These are phyloP conservation scores for Gallinago media DNA, from an alignment of 2,113 vertebrate genomes.

Conservation along the genomic window DNA sequence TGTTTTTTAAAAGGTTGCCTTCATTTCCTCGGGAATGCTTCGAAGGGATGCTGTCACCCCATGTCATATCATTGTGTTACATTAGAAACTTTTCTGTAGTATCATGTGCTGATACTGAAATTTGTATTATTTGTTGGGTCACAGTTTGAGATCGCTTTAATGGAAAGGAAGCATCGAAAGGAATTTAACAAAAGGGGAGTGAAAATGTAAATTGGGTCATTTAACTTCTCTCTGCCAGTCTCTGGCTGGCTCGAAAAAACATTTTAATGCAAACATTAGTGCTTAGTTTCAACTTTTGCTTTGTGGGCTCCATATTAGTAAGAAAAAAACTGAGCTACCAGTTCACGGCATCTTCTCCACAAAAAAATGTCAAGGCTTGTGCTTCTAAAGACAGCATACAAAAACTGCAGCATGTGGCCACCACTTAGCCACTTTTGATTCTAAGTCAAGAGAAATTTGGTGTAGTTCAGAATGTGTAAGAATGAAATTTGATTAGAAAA, in stretches of 20 bases:
- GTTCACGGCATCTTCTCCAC: background rate
- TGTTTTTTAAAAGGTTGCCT: background rate
- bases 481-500: background rate
- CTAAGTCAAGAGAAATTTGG: background rate
- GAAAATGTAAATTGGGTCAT: background rate
- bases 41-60: background rate
- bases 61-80: rapidly evolving
- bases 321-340: background rate
- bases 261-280: background rate
- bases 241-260: background rate
- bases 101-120: background rate
- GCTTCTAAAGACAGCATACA: background rate
- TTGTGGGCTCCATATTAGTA: background rate
- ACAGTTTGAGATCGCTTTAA: background rate
- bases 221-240: background rate
- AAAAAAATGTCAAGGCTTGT: background rate
- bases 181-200: background rate
- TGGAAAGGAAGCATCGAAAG: background rate
- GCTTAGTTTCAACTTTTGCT: background rate
- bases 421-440: background rate
- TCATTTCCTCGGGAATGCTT: background rate
- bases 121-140: background rate
- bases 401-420: background rate
- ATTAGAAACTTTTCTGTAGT: background rate
- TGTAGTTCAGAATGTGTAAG: background rate